A percentile compares a stretch with the other conserved stretches of the same genome.
Evolutionary conservation across 2,888 invertebrate species (phyloP).

Genomic region (Hemicrepidius hirtus): DNA sequence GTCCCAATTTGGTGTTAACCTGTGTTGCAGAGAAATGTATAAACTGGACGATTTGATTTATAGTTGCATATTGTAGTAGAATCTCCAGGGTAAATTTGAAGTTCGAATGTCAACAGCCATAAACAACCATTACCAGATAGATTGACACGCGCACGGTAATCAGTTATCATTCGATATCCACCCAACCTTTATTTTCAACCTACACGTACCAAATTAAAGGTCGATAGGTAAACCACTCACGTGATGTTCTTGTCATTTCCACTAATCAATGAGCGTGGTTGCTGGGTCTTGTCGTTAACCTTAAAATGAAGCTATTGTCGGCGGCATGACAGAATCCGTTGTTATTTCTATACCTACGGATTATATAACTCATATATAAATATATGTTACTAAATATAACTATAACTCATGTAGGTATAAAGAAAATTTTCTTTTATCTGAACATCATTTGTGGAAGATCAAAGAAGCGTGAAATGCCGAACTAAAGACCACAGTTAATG

Average conservation of each 20-base stretch:
- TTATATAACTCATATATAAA: no score
- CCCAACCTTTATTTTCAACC: conserved; percentile 5
- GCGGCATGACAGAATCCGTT: no score
- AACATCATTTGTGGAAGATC: conserved; percentile 15
- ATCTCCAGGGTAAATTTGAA: background rate
- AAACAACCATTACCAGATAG: conserved; percentile 7
- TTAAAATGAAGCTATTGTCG: background rate
- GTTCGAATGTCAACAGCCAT: background rate
- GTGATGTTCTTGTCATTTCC: conserved; percentile 15
- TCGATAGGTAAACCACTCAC: conserved; percentile 32
- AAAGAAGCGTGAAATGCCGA: conserved; percentile 8
- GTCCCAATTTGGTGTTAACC: no score
- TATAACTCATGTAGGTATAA: no score
- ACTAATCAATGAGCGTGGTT: conserved; percentile 17
- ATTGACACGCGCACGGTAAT: conserved; percentile 8
- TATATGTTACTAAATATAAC: no score
- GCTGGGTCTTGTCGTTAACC: background rate
- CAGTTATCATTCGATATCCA: conserved; percentile 3
- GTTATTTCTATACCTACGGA: no score
- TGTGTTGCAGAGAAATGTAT: no score
- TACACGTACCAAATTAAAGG: conserved; percentile 25
- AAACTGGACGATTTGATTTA: background rate
- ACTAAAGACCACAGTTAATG: conserved; percentile 24
- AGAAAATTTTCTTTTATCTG: background rate
- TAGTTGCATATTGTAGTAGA: background rate